Base-by-base conservation (phyloP, 92 coral and sea anemone genomes). In the Porites divaricata region DNA sequence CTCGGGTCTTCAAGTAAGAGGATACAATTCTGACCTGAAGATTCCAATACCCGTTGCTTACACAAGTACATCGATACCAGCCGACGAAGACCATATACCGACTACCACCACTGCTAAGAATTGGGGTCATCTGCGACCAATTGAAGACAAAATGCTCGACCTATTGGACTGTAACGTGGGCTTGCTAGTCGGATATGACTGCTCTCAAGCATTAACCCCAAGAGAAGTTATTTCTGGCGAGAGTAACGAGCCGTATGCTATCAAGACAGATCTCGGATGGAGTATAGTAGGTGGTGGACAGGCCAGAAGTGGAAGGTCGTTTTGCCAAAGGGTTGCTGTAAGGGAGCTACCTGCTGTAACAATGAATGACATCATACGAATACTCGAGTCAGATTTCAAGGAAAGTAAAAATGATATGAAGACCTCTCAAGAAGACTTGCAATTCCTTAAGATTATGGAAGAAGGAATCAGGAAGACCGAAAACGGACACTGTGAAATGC, bases 251-350 rank as follows among this genome's bases (percentile, higher is more conserved):
- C 69, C 70, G 15, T 76, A 76, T 25, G 81, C 53, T 15, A 63
- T 76, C 41, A 76, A 61, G 45, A 12, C 76, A 52, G 52, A 71
- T 71, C 76, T 71, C 22, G 76, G 76, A 13, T 71, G 76, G 76
- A 71, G 76, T 25, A 71, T 71, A 52, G 76, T 71, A 13, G 58
- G 76, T 71, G 76, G 76, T 13, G 45, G 53, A 8, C 23, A 17
- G 0, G 9, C 45, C 35, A 71, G 16, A 57, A 48, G 76, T 71
- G 41, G 41, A 28, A 28, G 41, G 41, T 28, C 41, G 41, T 28
- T 28, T 28, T 28, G 41, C 41, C 41, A 28, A 28, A 28, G 41
- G 41, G 41, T 28, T 28, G 41, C 41, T 28, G 41, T 28, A 28
- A 28, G 41, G 41, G 41, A 2, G 41, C 41, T 28, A 28, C 41